A percentile compares a stretch with the other conserved stretches of the same genome.
phyloP scores from a whole-genome alignment of 2,888 invertebrate genomes.

The Athetis lepigone region DNA sequence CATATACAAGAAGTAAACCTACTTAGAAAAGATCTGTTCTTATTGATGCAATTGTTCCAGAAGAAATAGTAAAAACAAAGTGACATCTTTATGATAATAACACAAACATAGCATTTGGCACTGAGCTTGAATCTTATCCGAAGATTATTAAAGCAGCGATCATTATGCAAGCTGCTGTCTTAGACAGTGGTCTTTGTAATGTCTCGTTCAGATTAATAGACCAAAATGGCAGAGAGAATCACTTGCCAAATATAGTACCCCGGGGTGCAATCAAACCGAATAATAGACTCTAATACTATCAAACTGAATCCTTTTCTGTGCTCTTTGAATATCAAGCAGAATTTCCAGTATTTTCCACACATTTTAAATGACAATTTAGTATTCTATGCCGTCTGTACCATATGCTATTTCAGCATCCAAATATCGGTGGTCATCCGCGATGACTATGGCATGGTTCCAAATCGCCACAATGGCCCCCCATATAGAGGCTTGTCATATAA shows the following conservation, averaged over 20 bases:
- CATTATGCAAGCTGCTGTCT: slow-evolving; percentile 68
- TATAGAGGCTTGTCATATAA: slow-evolving; percentile 78
- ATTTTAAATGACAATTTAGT: slow-evolving; percentile 31
- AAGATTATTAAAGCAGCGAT: slow-evolving; percentile 53
- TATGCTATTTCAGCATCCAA: slow-evolving; percentile 63
- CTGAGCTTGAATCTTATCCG: slow-evolving; percentile 59
- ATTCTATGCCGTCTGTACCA: slow-evolving; percentile 53
- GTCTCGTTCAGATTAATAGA: slow-evolving; percentile 63
- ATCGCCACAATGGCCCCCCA: slow-evolving; percentile 72
- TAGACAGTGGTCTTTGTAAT: slow-evolving; percentile 57
- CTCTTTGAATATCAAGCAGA: slow-evolving; percentile 22
- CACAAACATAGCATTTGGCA: slow-evolving; percentile 55
- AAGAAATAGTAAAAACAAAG: slow-evolving; percentile 22
- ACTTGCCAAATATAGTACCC: slow-evolving; percentile 57
- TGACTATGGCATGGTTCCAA: slow-evolving; percentile 84
- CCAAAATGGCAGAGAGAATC: slow-evolving; percentile 46
- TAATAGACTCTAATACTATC: slow-evolving; percentile 42
- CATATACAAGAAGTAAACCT: slow-evolving; percentile 18
- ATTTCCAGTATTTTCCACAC: slow-evolving; percentile 17
- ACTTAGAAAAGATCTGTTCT: slow-evolving; percentile 22
- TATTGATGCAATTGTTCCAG: slow-evolving; percentile 44
- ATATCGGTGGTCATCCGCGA: slow-evolving; percentile 65
- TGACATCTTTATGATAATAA: slow-evolving; percentile 52
- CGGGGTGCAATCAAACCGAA: slow-evolving; percentile 48
- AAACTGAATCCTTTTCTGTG: slow-evolving; percentile 37